Conservation (phyloP, 2,888 invertebrate genomes). For the Cinara cedri region DNA sequence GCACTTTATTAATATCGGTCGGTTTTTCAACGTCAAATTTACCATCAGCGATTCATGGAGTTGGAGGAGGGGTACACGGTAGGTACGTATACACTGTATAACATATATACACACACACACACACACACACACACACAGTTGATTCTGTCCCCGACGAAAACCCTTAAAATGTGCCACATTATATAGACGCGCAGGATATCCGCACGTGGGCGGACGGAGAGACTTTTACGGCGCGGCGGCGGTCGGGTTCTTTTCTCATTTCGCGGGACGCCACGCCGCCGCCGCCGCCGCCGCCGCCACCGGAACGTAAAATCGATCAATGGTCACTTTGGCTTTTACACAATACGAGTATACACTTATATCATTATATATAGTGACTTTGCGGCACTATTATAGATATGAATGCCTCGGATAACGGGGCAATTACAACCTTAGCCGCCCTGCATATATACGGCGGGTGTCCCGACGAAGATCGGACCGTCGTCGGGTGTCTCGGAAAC, state of each 20-base stretch:
- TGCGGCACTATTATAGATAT: too few species aligned
- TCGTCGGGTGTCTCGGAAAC: too few species aligned
- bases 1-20: slow-evolving; percentile 7
- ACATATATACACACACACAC: too few species aligned
- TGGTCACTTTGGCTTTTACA: not conserved
- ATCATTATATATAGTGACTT: too few species aligned
- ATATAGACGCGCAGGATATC: slow-evolving; percentile 17
- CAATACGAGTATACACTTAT: too few species aligned
- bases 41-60: not conserved
- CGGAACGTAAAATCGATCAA: slow-evolving; percentile 3
- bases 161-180: slow-evolving; percentile 32
- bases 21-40: slow-evolving; percentile 23
- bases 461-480: too few species aligned
- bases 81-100: too few species aligned
- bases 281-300: too few species aligned
- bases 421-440: too few species aligned
- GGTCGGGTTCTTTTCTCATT: not conserved
- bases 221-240: not conserved
- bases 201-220: not conserved
- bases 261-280: not conserved
- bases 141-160: slow-evolving; percentile 24
- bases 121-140: too few species aligned
- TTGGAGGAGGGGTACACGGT: not conserved
- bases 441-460: too few species aligned
- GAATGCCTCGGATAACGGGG: too few species aligned